These are phyloP conservation scores for Agraylea sexmaculata DNA, from an alignment of 1,140 invertebrate species.

Conservation along the genomic window DNA sequence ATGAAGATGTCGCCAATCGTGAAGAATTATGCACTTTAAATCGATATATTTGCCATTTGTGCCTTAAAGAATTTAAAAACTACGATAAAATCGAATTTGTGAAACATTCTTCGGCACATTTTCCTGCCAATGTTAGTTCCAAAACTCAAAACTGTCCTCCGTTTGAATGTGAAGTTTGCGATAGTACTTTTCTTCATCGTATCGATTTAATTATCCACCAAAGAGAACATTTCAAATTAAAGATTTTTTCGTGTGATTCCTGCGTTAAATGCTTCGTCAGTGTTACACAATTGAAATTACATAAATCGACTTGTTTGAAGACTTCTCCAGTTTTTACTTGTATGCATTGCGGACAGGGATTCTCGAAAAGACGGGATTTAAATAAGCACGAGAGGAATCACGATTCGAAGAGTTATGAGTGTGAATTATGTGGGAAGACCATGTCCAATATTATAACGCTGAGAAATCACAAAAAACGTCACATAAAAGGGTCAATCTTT, in stretches of 20 bases:
- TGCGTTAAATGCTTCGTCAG: constrained; percentile 6
- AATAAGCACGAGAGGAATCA: constrained; percentile 10
- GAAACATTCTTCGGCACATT: constrained; percentile 5
- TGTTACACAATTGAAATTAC: not conserved
- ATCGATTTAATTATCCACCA: constrained; percentile 15
- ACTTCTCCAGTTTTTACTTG: not conserved
- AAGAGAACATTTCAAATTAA: constrained; percentile 16
- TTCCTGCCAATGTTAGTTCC: not conserved
- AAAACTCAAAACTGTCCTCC: constrained; percentile 5
- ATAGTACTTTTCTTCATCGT: constrained; percentile 7
- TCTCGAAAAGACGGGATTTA: constrained; percentile 11
- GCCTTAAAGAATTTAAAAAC: constrained; percentile 13
- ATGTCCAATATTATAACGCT: constrained; percentile 12
- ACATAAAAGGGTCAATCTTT: constrained; percentile 8
- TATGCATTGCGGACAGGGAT: constrained; percentile 9
- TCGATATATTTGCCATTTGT: constrained; percentile 15
- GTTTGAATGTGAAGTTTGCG: constrained; percentile 14
- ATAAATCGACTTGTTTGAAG: not conserved
- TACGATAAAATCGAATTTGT: constrained; percentile 3
- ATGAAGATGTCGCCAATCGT: constrained; percentile 1
- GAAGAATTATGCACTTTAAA: constrained; percentile 12
- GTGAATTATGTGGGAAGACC: constrained; percentile 12
- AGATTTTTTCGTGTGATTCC: constrained; percentile 15
- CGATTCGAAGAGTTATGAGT: not conserved
- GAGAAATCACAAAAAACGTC: constrained; percentile 12